A percentile compares a stretch with the other conserved stretches of the same genome.
These are phyloP conservation scores for Lomographa bimaculata DNA, from an alignment of 2,888 invertebrate genomes.

Conservation along the genomic window DNA sequence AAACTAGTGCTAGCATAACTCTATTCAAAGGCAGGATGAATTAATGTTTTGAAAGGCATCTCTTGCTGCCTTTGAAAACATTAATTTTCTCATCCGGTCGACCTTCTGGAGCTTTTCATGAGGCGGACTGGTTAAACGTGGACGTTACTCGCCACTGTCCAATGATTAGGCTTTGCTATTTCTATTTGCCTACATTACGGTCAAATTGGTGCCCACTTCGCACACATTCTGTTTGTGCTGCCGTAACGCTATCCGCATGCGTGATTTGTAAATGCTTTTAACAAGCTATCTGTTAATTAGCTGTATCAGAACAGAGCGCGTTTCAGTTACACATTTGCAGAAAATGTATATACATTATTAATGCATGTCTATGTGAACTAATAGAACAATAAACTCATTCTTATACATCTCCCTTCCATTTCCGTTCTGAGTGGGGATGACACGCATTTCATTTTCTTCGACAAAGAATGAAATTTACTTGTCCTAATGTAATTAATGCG, in stretches of 20 bases:
- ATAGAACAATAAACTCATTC: too few species aligned
- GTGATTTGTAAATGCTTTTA: constrained; percentile 2
- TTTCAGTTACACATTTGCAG: too few species aligned
- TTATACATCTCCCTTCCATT: too few species aligned
- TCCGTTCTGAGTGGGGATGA: too few species aligned
- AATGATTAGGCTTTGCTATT: constrained; percentile 35
- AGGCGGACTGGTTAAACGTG: constrained; percentile 37
- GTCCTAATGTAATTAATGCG: too few species aligned
- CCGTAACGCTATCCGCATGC: constrained; percentile 1
- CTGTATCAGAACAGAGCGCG: too few species aligned
- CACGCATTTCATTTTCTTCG: too few species aligned
- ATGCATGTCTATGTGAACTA: too few species aligned
- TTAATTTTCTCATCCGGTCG: constrained; percentile 64
- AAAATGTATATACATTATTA: too few species aligned
- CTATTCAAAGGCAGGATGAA: constrained; percentile 58
- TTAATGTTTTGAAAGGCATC: constrained; percentile 62
- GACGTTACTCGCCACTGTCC: constrained; percentile 31
- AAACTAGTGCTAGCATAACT: constrained; percentile 48
- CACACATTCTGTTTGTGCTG: constrained; percentile 19
- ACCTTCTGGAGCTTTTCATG: too few species aligned
- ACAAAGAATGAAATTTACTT: too few species aligned
- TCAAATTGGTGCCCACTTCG: constrained; percentile 34
- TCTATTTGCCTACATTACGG: constrained; percentile 39
- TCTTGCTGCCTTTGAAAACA: constrained; percentile 54
- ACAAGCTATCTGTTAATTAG: neutral